These are phyloP conservation scores for Zelleria hepariella DNA, from an alignment of 2,888 invertebrate species.

Conservation along the genomic window DNA sequence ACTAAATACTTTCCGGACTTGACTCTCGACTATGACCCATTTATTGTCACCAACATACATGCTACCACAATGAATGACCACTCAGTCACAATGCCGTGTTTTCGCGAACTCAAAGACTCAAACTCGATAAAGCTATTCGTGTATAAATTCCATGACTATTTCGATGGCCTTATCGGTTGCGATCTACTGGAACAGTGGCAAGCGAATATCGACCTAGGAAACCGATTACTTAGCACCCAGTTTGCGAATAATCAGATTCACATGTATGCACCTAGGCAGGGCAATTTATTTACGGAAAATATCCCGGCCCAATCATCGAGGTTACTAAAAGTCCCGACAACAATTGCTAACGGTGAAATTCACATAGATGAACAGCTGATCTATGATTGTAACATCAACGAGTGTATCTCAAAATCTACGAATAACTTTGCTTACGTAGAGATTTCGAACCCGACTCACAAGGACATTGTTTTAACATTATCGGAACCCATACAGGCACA, in stretches of 20 bases:
- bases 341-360: neutral
- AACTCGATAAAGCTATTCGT: constrained; percentile 5
- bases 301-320: constrained; percentile 3
- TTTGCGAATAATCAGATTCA: constrained; percentile 4
- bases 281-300: constrained; percentile 3
- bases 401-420: neutral
- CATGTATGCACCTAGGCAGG: neutral
- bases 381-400: neutral
- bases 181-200: neutral
- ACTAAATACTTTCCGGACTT: constrained; percentile 8
- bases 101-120: constrained; percentile 4
- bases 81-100: constrained; percentile 7
- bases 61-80: constrained; percentile 3
- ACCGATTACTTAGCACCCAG: constrained; percentile 1
- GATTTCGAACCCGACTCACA: constrained; percentile 3
- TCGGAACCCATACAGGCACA: constrained; percentile 1
- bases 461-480: constrained; percentile 6
- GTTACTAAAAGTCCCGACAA: constrained; percentile 3
- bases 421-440: constrained; percentile 2
- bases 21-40: constrained; percentile 13
- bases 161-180: constrained; percentile 6
- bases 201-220: constrained; percentile 1
- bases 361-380: neutral
- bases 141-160: constrained; percentile 7
- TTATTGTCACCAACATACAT: constrained; percentile 10